Conservation (phyloP, 2,113 vertebrate genomes). For the Chunga burmeisteri region DNA sequence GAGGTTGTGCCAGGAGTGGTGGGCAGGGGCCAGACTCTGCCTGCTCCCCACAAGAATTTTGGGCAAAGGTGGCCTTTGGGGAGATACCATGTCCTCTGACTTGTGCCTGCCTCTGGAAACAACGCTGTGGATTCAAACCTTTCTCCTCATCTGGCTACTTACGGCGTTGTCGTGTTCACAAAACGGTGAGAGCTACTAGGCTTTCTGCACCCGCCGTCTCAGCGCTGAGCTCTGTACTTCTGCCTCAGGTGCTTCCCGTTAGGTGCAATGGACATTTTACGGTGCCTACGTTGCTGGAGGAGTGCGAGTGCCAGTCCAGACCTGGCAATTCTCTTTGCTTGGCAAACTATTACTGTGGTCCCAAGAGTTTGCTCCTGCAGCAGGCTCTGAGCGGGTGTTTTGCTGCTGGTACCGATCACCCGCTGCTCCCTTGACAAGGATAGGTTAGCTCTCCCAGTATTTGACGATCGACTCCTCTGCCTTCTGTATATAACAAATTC, state of each 20-base stretch:
- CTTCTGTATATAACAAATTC: background rate
- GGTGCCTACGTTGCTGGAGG: background rate
- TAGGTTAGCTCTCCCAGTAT: background rate
- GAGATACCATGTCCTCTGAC: accelerated
- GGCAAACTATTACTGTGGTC: background rate
- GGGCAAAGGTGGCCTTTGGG: accelerated
- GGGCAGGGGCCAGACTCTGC: background rate
- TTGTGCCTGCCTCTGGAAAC: background rate
- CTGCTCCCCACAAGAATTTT: background rate
- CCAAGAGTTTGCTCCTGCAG: background rate
- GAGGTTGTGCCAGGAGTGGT: background rate
- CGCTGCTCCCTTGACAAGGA: background rate
- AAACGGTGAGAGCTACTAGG: background rate
- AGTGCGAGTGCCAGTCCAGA: accelerated
- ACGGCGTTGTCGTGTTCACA: accelerated
- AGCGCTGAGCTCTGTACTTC: background rate
- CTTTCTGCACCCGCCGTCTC: accelerated
- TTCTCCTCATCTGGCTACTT: background rate
- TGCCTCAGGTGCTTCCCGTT: background rate
- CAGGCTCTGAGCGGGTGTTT: background rate
- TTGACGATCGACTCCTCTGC: background rate
- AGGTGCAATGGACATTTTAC: background rate
- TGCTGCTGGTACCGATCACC: background rate
- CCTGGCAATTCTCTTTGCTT: background rate
- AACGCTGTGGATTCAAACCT: background rate